Conservation (phyloP, 1,140 invertebrate genomes). For the Lamellibrachia luymesi region DNA sequence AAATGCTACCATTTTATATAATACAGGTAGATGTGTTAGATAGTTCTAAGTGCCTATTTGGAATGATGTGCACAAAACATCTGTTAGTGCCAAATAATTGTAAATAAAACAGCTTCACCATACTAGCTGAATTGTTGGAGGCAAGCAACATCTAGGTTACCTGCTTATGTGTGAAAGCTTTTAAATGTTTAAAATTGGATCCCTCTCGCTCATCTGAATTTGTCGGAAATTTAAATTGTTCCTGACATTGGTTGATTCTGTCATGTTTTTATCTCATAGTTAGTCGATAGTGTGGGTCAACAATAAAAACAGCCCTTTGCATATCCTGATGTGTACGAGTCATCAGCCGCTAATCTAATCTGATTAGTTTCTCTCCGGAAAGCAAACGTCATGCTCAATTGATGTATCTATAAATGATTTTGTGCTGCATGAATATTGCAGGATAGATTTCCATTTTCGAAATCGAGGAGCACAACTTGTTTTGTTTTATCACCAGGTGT, state of each 20-base stretch:
- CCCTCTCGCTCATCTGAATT: neutral
- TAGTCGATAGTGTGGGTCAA: neutral
- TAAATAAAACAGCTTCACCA: neutral
- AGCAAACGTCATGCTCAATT: neutral
- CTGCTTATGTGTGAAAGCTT: neutral
- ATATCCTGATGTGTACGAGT: neutral
- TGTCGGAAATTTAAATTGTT: neutral
- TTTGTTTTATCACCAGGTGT: neutral
- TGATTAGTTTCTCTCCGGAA: neutral
- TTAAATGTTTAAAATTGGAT: neutral
- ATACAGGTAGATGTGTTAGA: neutral
- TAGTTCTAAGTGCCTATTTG: neutral
- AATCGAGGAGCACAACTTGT: neutral
- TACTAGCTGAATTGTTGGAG: neutral
- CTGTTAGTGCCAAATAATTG: neutral
- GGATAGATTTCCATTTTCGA: neutral
- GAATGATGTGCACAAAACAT: neutral
- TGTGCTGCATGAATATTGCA: neutral
- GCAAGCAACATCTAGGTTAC: neutral
- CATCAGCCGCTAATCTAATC: neutral
- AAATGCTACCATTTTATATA: neutral
- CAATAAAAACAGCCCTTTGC: neutral
- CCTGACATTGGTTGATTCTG: neutral
- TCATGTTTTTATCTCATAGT: neutral
- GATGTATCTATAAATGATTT: slow-evolving; percentile 1